Base-by-base conservation (phyloP, 2,113 vertebrate species). In the Cololabis saira region DNA sequence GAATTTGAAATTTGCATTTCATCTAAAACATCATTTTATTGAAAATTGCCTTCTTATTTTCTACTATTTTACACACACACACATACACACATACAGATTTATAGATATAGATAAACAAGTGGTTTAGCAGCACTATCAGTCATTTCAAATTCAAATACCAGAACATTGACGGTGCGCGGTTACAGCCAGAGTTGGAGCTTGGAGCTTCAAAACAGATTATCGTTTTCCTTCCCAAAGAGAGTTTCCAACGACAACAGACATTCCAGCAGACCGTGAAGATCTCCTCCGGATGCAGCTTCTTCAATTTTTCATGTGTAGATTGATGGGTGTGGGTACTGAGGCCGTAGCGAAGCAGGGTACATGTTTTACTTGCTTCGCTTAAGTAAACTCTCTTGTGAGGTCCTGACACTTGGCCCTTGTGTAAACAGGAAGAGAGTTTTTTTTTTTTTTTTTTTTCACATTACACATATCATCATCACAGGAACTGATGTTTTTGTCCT, bases 401-500 rank as follows among this genome's bases (percentile, higher is more conserved):
- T 40, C 45, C 33, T 40, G 56, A 66, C 76, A 61, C 61, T 60
- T 42, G 33, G 47, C 47, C 21, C 55, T 61, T 43, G 41, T 82
- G 79, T 92, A 90, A 92, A 92, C 91, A 89, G 88, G 91, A 93
- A 89, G 71, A 49, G 3, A 18, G 41, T 57, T 40, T 48, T 44
- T 18, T 42, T 60, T 37, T 42, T 44, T 67, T 24, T 22, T 16
- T 47, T 33, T 55, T 18, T 52, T 52, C 50, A 51, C 33, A 37
- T 37, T 7, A 1, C 33, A 11, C 33, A 37, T 37, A 37, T 71
- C 54, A 50, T 62, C 57, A 16, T 24, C 22, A 14, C 24, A 45
- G 2, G 40, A 45, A 50, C 5, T 37, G 12, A 15, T 43, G 22
- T 14, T 30, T 16, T 3, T 27, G 7, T 18, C 4, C 14, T 22